Percentiles rank a stretch among this genome's conserved stretches.
Evolutionary conservation across 2,113 vertebrate species (phyloP).

Genomic region (Microtus montanus): DNA sequence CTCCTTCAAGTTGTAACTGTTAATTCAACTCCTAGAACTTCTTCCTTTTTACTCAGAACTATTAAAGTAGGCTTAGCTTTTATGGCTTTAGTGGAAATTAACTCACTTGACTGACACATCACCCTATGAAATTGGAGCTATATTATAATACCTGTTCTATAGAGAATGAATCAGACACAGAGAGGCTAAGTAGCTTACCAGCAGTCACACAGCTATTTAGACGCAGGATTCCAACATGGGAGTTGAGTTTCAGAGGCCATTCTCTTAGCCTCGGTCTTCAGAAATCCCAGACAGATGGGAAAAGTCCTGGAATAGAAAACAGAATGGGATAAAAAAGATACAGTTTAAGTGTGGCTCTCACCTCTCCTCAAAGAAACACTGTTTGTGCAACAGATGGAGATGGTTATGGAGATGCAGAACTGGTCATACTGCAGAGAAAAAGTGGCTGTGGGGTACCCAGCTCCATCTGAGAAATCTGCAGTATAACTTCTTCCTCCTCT

Average conservation of each 20-base stretch:
- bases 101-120: not conserved
- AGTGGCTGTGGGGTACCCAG: not conserved
- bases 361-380: not conserved
- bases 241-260: not conserved
- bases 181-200: not conserved
- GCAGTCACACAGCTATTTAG: not conserved
- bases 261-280: not conserved
- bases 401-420: not conserved
- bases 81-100: not conserved
- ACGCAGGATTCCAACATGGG: not conserved
- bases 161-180: not conserved
- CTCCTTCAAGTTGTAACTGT: not conserved
- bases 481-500: not conserved
- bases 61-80: not conserved
- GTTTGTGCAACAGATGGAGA: not conserved
- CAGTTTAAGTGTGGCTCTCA: not conserved
- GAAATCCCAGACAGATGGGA: not conserved
- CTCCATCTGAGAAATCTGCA: not conserved
- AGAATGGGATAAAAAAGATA: not conserved
- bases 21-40: not conserved
- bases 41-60: not conserved
- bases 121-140: not conserved
- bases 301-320: conserved; percentile 7
- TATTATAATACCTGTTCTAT: not conserved
- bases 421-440: not conserved